phyloP scores from a whole-genome alignment of 1,140 invertebrate genomes.

The Anastrepha obliqua region DNA sequence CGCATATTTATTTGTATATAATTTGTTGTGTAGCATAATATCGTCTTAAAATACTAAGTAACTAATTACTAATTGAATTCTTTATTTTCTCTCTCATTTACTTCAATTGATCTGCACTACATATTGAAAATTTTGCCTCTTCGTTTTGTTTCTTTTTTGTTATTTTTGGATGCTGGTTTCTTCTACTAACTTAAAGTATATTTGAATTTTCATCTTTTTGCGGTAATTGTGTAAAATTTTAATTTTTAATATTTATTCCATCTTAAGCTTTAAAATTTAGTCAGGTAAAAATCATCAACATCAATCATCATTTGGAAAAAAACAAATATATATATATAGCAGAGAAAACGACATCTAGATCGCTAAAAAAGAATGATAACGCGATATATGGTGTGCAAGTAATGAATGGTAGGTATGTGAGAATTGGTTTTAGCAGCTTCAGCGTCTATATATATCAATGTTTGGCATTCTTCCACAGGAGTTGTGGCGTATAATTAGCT shows the following conservation, averaged over 20 bases:
- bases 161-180: background rate
- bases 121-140: background rate
- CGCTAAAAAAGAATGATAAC: background rate
- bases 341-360: background rate
- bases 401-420: background rate
- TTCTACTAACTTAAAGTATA: background rate
- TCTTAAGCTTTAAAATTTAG: constrained; percentile 53
- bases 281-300: constrained; percentile 37
- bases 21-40: constrained; percentile 32
- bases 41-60: constrained; percentile 52
- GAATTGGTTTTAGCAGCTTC: background rate
- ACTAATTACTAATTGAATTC: constrained; percentile 55
- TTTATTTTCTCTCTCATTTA: constrained; percentile 54
- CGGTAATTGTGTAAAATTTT: background rate
- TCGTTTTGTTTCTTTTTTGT: background rate
- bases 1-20: constrained; percentile 37
- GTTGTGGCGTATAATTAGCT: background rate
- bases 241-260: constrained; percentile 37
- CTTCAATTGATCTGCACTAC: background rate
- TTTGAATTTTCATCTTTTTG: background rate
- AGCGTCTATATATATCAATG: background rate
- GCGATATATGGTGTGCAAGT: background rate
- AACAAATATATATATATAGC: background rate
- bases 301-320: constrained; percentile 1
- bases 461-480: background rate